Base-by-base conservation (phyloP, 2,797 vertebrate genomes). In the Cygnus olor region DNA sequence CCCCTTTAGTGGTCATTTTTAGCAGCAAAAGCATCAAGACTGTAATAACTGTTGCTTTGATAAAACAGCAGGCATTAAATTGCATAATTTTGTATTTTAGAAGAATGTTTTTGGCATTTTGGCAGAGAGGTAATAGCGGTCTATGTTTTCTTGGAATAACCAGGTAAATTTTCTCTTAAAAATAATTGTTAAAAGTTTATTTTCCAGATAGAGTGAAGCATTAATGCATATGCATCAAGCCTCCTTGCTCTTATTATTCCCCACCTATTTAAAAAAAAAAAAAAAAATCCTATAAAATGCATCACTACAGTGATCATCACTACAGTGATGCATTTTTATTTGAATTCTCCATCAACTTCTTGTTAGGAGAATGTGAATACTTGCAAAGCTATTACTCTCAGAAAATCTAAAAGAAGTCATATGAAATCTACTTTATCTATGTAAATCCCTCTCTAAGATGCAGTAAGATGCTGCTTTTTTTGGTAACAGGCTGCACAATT, bases 401-500 rank as follows among this genome's bases (percentile, higher is more conserved):
- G 40, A 91, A 81, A 90, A 77, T 74, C 71, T 71, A 81, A 94
- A 84, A 94, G 80, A 89, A 94, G 86, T 95, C 66, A 88, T 8
- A 72, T 17, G 70, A 97, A 72, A 92, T 77, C 94, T 89, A 83
- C 49, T 85, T 86, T 92, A 94, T 91, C 69, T 96, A 76, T 65
- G 82, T 91, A 90, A 95, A 91, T 87, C 90, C 49, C 79, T 69
- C 70, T 24, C 38, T 71, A 72, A 89, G 91, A 93, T 92, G 91
- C 82, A 96, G 72, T 44, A 49, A 93, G 87, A 91, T 81, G 38
- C 44, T 86, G 96, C 63, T 84, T 85, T 92, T 94, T 94, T 95
- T 79, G 86, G 85, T 84, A 95, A 80, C 63, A 94, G 77, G 61
- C 85, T 86, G 77, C 95, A 95, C 21, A 87, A 86, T 89, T 96